phyloP scores from a whole-genome alignment of 2,113 vertebrate species.

The Carlito syrichta region DNA sequence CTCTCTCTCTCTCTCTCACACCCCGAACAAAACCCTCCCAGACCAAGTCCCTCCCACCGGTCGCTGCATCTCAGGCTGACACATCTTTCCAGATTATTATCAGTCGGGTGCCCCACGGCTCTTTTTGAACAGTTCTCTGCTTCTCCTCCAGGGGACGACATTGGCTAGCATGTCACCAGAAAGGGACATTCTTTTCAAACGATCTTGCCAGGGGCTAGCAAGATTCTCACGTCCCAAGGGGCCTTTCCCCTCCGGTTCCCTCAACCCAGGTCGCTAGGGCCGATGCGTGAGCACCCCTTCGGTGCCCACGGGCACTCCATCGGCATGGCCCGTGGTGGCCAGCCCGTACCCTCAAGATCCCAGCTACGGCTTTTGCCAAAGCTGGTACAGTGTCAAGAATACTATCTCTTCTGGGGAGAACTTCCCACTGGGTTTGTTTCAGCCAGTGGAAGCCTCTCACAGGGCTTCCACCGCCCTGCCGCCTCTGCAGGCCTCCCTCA shows the following conservation, averaged over 20 bases:
- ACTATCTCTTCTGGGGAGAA: background rate
- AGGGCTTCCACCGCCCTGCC: background rate
- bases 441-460: background rate
- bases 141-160: conserved; percentile 45
- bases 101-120: background rate
- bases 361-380: background rate
- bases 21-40: too few species aligned
- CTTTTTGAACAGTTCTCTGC: background rate
- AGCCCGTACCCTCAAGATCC: background rate
- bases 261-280: background rate
- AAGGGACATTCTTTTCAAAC: background rate
- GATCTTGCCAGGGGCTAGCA: background rate
- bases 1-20: background rate
- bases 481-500: background rate
- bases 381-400: background rate
- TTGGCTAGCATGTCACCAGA: background rate
- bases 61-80: background rate
- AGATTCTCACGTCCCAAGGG: background rate
- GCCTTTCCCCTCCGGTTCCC: background rate
- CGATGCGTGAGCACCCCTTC: background rate
- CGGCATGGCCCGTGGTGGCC: background rate
- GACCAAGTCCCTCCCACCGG: background rate
- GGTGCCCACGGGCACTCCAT: background rate
- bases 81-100: background rate
- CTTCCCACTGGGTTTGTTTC: background rate